Conservation (phyloP, 1,140 invertebrate genomes). For the Reticulitermes speratus region DNA sequence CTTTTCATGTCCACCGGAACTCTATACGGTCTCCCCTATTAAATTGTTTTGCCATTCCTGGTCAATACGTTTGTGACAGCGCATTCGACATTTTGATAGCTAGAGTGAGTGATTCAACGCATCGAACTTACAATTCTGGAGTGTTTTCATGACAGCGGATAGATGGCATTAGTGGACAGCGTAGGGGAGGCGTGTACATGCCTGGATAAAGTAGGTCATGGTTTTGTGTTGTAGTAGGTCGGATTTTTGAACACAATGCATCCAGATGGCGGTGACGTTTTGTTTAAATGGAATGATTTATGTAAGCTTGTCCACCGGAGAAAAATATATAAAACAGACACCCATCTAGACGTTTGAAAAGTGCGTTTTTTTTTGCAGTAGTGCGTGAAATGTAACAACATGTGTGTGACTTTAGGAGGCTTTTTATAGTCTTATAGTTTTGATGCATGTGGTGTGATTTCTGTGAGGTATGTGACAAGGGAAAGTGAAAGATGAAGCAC, state of each 20-base stretch:
- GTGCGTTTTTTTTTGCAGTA: no score
- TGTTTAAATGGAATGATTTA: no score
- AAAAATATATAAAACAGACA: no score
- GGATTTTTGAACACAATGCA: not conserved
- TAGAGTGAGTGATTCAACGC: not conserved
- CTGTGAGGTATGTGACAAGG: no score
- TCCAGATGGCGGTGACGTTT: not conserved
- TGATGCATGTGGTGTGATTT: no score
- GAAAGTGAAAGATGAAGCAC: no score
- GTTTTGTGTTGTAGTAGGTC: not conserved
- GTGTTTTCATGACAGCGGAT: conserved; percentile 1
- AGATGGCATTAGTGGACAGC: not conserved
- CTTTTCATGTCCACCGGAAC: not conserved
- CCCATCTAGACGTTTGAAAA: no score
- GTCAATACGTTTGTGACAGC: not conserved
- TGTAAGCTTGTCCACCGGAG: no score
- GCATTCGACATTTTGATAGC: not conserved
- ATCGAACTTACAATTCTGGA: not conserved
- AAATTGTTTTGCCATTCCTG: not conserved
- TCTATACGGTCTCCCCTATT: not conserved
- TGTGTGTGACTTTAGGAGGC: no score
- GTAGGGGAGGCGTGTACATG: not conserved
- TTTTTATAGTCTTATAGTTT: no score
- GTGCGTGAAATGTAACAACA: no score
- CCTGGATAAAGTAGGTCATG: not conserved